These are phyloP conservation scores for Coregonus suidteri DNA, from an alignment of 2,797 vertebrate genomes.

Conservation along the genomic window DNA sequence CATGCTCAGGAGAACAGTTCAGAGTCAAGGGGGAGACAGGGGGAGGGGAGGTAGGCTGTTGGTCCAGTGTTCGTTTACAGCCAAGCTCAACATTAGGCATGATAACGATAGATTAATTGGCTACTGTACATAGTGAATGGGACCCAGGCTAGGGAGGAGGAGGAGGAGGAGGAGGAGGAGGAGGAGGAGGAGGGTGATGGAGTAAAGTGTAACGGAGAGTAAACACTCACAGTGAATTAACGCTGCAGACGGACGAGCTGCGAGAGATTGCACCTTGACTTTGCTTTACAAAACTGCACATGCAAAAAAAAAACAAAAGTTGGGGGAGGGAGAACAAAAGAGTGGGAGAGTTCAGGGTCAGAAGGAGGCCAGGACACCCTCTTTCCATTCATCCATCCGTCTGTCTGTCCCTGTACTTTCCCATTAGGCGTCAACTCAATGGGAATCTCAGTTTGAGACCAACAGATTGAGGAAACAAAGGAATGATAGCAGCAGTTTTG, in stretches of 20 bases:
- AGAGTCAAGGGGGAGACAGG: constrained; percentile 15
- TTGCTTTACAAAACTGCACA: constrained; percentile 96
- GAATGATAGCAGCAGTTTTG: constrained; percentile 6
- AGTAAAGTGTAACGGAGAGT: constrained; percentile 79
- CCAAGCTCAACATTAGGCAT: background rate
- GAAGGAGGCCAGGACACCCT: constrained; percentile 17
- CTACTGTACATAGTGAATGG: background rate
- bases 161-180: constrained; percentile 29
- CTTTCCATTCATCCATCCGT: background rate
- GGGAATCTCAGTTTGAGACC: constrained; percentile 38
- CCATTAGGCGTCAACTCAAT: constrained; percentile 39
- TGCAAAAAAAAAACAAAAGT: constrained; percentile 79
- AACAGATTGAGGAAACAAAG: constrained; percentile 32
- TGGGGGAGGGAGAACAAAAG: constrained; percentile 50
- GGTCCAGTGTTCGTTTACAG: background rate
- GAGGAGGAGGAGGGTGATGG: constrained; percentile 4
- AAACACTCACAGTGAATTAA: constrained; percentile 95
- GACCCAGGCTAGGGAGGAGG: constrained; percentile 13
- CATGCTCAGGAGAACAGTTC: background rate
- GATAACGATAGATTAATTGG: background rate
- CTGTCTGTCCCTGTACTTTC: constrained; percentile 17
- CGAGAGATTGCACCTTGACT: constrained; percentile 90
- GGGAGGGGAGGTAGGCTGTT: background rate
- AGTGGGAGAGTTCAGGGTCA: constrained; percentile 53
- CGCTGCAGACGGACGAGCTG: constrained; percentile 96